These are phyloP conservation scores for Magallana ariakensis DNA, from an alignment of 1,140 invertebrate species.

Conservation along the genomic window DNA sequence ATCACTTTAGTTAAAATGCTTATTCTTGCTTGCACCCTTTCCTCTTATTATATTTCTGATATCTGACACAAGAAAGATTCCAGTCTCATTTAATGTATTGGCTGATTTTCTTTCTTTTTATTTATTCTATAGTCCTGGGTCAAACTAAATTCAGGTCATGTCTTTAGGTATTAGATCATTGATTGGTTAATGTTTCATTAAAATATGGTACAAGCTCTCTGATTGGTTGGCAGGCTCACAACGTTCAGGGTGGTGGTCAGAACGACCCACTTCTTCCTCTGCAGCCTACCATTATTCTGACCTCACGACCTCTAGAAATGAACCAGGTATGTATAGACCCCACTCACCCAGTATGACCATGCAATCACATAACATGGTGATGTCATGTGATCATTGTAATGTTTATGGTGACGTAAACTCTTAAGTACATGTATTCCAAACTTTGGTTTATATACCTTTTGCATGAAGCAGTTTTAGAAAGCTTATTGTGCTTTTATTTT, in stretches of 20 bases:
- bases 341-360: conserved; percentile 28
- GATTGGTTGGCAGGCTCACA: conserved; percentile 60
- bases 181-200: conserved; percentile 32
- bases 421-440: neutral
- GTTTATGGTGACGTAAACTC: neutral
- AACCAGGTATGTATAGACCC: conserved; percentile 64
- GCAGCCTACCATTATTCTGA: conserved; percentile 59
- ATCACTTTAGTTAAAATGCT: conserved; percentile 27
- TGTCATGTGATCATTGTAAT: conserved; percentile 1
- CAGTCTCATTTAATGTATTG: neutral
- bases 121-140: conserved; percentile 16
- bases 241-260: conserved; percentile 63
- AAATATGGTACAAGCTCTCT: conserved; percentile 44
- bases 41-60: conserved; percentile 1
- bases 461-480: neutral
- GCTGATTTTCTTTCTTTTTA: conserved; percentile 24
- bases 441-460: neutral
- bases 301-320: conserved; percentile 65
- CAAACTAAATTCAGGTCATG: neutral
- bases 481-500: neutral
- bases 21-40: conserved; percentile 38
- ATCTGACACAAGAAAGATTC: conserved; percentile 1
- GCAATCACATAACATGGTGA: neutral
- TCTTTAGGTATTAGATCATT: conserved; percentile 25
- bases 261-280: conserved; percentile 56